Conservation (phyloP, 2,797 vertebrate species). For the Pseudomugil gertrudae region DNA sequence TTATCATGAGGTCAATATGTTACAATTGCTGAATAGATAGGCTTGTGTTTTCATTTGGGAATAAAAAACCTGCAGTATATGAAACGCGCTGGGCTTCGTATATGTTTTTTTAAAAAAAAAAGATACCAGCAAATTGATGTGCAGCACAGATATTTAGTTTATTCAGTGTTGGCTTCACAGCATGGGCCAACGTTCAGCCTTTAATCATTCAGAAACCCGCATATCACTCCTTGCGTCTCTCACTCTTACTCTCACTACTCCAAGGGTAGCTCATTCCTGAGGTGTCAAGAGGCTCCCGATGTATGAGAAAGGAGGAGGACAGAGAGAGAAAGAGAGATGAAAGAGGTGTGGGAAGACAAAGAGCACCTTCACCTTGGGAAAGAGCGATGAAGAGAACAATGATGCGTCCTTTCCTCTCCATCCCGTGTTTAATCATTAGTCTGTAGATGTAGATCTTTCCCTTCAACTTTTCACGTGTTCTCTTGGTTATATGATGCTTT, state of each 20-base stretch:
- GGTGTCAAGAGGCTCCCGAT: slow-evolving; percentile 67
- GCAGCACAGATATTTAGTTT: slow-evolving; percentile 7
- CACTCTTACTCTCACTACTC: slow-evolving; percentile 40
- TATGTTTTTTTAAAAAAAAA: no score
- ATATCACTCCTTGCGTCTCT: slow-evolving; percentile 34
- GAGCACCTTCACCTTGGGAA: slow-evolving; percentile 62
- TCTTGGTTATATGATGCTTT: slow-evolving; percentile 39
- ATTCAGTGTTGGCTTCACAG: slow-evolving; percentile 26
- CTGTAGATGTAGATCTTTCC: slow-evolving; percentile 65
- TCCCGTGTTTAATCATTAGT: slow-evolving; percentile 78
- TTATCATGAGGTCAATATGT: slow-evolving; percentile 66
- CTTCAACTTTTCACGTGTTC: slow-evolving; percentile 34
- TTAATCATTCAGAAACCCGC: slow-evolving; percentile 24
- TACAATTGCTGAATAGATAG: slow-evolving; percentile 60
- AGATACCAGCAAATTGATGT: slow-evolving; percentile 10
- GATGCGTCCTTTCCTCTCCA: slow-evolving; percentile 60
- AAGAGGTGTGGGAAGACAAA: slow-evolving; percentile 43
- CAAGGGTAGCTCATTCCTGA: slow-evolving; percentile 70
- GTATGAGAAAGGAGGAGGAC: slow-evolving; percentile 47
- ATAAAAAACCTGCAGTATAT: slow-evolving; percentile 49
- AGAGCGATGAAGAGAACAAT: slow-evolving; percentile 42
- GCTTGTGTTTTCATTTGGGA: slow-evolving; percentile 62
- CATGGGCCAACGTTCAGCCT: slow-evolving; percentile 16
- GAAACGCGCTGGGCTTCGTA: slow-evolving; percentile 27
- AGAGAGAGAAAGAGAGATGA: slow-evolving; percentile 49